phyloP scores from a whole-genome alignment of 2,888 invertebrate species.

The Nemotelus nigrinus region DNA sequence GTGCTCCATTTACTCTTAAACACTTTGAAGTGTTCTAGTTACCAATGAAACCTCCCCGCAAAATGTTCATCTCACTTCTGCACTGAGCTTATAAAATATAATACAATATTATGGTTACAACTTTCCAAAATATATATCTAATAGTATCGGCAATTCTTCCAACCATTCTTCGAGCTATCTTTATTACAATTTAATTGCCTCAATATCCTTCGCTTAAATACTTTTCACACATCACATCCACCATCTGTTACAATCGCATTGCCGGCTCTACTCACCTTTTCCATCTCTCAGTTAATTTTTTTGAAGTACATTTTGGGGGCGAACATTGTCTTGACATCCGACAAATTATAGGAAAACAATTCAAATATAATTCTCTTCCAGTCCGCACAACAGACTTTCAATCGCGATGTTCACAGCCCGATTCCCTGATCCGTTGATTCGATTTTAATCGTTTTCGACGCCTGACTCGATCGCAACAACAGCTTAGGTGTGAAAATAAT shows the following conservation, averaged over 20 bases:
- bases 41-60: too few species aligned
- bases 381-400: constrained; percentile 9
- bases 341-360: constrained; percentile 40
- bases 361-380: constrained; percentile 32
- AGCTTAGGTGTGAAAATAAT: constrained; percentile 38
- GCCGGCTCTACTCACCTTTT: not conserved
- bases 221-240: constrained; percentile 4
- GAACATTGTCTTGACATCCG: constrained; percentile 35
- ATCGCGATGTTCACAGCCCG: not conserved
- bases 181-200: constrained; percentile 37
- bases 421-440: constrained; percentile 25
- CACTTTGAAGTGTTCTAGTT: too few species aligned
- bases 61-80: too few species aligned
- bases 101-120: too few species aligned
- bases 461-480: not conserved
- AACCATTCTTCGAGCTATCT: not conserved
- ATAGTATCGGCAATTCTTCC: too few species aligned
- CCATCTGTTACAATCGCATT: constrained; percentile 11
- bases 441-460: constrained; percentile 38
- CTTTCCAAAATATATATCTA: too few species aligned
- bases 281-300: not conserved
- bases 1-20: too few species aligned
- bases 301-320: not conserved
- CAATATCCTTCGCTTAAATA: not conserved
- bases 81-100: too few species aligned